Conservation (phyloP, 2,888 invertebrate species). For the Tenthredo notha region DNA sequence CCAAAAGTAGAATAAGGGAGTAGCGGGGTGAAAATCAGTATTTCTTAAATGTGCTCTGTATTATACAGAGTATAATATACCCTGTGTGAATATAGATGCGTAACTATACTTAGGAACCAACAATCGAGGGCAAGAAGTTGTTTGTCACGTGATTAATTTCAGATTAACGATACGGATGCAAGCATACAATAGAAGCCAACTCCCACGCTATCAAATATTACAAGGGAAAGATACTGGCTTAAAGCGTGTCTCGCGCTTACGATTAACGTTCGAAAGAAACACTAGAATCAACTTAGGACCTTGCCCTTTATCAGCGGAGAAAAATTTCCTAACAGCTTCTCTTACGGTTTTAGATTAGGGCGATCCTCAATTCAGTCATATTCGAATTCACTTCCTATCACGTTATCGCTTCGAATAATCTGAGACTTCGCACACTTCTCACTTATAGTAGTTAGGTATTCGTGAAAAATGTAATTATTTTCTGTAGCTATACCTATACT, state of each 20-base stretch:
- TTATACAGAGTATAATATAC: conserved; percentile 9
- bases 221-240: background rate
- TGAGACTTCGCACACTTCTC: too few species aligned
- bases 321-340: conserved; percentile 14
- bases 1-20: background rate
- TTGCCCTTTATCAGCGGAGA: conserved; percentile 7
- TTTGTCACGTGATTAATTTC: conserved; percentile 69
- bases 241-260: background rate
- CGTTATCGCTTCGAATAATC: too few species aligned
- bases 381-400: too few species aligned
- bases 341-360: background rate
- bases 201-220: background rate
- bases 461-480: too few species aligned
- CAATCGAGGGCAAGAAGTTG: conserved; percentile 61
- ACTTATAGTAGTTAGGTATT: too few species aligned
- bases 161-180: conserved; percentile 58
- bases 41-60: conserved; percentile 37
- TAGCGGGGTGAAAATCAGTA: background rate
- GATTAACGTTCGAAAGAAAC: background rate
- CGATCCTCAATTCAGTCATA: too few species aligned
- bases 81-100: background rate
- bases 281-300: conserved; percentile 27
- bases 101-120: conserved; percentile 20
- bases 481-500: too few species aligned
- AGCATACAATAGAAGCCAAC: background rate